phyloP scores from a whole-genome alignment of 2,797 vertebrate species.

The Peromyscus attwateri region DNA sequence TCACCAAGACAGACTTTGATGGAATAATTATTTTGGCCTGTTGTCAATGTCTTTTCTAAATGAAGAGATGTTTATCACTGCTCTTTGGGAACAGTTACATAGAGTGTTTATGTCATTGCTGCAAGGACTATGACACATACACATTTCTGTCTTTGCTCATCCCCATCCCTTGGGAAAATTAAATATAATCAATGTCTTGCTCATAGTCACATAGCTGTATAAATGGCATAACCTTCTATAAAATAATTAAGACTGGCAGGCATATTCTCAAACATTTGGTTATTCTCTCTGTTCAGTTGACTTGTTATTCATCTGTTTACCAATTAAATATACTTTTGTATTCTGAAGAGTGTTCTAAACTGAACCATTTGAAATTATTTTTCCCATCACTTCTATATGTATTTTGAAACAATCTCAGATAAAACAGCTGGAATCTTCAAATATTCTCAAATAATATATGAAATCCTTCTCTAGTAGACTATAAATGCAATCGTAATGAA shows the following conservation, averaged over 20 bases:
- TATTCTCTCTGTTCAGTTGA: neutral
- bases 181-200: neutral
- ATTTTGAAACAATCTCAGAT: neutral
- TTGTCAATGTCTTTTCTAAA: neutral
- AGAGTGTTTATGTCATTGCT: neutral
- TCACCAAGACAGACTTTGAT: neutral
- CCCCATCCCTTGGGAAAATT: neutral
- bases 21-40: neutral
- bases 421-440: neutral
- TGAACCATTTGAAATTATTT: neutral
- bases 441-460: neutral
- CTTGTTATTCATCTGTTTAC: neutral
- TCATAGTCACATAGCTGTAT: neutral
- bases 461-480: neutral
- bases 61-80: neutral
- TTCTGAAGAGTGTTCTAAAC: neutral
- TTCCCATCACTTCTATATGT: fast-evolving
- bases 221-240: fast-evolving
- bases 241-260: neutral
- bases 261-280: neutral
- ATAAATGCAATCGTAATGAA: neutral
- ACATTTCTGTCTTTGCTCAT: neutral
- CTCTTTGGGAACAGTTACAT: neutral
- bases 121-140: neutral
- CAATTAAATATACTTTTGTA: neutral